Conservation (phyloP, 2,113 vertebrate genomes). For the Psilopogon haemacephalus region DNA sequence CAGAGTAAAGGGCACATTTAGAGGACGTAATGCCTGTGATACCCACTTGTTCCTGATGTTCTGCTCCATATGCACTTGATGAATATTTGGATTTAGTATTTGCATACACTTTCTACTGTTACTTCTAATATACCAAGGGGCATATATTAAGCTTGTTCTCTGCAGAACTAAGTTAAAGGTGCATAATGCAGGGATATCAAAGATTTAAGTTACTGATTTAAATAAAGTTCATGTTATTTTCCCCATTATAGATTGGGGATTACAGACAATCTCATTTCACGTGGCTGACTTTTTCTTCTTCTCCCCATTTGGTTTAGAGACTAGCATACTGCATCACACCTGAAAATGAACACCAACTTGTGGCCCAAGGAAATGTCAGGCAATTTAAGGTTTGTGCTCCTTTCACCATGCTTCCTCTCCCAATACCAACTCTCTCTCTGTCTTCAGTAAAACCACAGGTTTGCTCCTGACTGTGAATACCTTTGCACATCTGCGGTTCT, state of each 20-base stretch:
- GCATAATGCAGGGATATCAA: constrained; percentile 6
- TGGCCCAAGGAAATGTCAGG: constrained; percentile 87
- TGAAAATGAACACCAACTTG: constrained; percentile 91
- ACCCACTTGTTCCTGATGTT: not conserved
- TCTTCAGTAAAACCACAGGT: not conserved
- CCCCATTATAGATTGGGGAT: not conserved
- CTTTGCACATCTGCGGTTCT: not conserved
- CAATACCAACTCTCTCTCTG: not conserved
- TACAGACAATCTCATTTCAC: not conserved
- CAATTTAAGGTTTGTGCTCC: constrained; percentile 87
- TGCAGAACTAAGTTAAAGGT: not conserved
- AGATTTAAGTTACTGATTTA: constrained; percentile 24
- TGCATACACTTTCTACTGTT: constrained; percentile 47
- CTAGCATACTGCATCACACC: constrained; percentile 96
- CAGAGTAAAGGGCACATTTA: not conserved
- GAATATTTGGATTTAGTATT: constrained; percentile 43
- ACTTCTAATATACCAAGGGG: constrained; percentile 23
- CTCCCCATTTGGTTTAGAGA: constrained; percentile 77
- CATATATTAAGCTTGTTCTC: constrained; percentile 5
- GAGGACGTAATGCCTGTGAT: not conserved
- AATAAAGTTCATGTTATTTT: constrained; percentile 46
- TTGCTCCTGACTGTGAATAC: not conserved
- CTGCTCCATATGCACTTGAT: constrained; percentile 29
- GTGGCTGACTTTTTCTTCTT: constrained; percentile 2
- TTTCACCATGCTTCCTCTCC: not conserved